phyloP scores from a whole-genome alignment of 2,113 vertebrate genomes.

The Poeciliopsis occidentalis region DNA sequence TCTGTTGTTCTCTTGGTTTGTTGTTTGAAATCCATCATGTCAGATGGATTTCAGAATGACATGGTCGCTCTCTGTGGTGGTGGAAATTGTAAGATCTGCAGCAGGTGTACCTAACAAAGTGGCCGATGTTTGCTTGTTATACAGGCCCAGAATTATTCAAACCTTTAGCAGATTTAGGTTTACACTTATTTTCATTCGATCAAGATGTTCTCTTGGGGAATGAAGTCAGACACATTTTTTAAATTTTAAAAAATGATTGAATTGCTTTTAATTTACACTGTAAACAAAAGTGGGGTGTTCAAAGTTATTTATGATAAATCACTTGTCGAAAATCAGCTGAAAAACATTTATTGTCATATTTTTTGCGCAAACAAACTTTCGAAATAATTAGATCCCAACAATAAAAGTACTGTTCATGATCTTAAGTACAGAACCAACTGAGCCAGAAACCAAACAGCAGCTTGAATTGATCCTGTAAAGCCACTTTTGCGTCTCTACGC shows the following conservation, averaged over 20 bases:
- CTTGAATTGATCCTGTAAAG: no score
- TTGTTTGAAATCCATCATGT: no score
- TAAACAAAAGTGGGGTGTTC: not conserved
- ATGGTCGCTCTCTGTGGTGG: no score
- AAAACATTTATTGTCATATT: not conserved
- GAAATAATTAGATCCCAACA: no score
- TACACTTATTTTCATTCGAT: not conserved
- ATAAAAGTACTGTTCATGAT: not conserved
- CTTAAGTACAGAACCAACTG: not conserved
- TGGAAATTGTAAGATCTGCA: no score
- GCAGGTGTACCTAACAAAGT: not conserved
- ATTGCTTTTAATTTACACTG: not conserved
- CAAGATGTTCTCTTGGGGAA: not conserved
- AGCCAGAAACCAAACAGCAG: not conserved
- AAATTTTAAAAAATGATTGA: not conserved
- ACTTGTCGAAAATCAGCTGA: not conserved
- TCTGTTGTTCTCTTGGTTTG: no score
- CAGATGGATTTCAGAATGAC: no score
- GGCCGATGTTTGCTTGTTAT: not conserved
- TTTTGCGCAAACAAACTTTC: not conserved
- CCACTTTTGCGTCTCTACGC: conserved; percentile 22
- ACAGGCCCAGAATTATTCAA: no score
- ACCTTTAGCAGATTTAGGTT: not conserved
- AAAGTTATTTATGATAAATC: not conserved
- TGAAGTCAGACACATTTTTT: no score